Evolutionary conservation across 2,888 invertebrate genomes (phyloP), one percentile per base, ranked within the genome.

Genomic region (Napeogenes inachia): DNA sequence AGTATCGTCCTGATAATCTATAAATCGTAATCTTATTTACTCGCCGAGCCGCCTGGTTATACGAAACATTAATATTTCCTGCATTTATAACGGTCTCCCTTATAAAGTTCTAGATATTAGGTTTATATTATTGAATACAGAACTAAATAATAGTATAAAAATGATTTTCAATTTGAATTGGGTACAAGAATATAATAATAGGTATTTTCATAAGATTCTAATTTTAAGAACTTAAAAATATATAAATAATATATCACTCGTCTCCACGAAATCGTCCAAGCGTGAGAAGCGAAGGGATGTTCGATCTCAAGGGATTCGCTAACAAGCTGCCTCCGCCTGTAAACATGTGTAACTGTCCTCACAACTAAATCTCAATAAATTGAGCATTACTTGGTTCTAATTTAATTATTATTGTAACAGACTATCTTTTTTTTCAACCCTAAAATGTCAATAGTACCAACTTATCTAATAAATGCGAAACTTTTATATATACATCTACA

Each of bases 261-360:
- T 59, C 60, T 46, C 45, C 3, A 47, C 59, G 59, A 64, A 63
- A 50, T 35, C 32, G 58, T 32, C 54, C 64, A 45, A 47, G 64
- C 80, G 84, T 84, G 84, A 74, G 84, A 83, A 84, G 65, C 47
- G 32, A 61, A 67, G 76, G 75, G 69, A 47, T 56, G 45, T 35
- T n/a, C 64, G 64, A 69, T 82, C 77, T 79, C 56, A 71, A 75
- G 82, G 76, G 71, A 67, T 70, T 70, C 69, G 66, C 73, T 64
- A 68, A 67, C 71, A 57, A 57, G 50, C 45, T 33, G 54, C 68
- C 63, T 62, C 62, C 64, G 66, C 71, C 54, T 53, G 32, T 45
- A 50, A 62, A 63, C 61, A 63, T 54, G 47, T 66, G 66, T 66
- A 59, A 61, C 47, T 57, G 57, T 30, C 56, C 66, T 61, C 66